Conservation (phyloP, 1,140 invertebrate species). For the Plectrocnemia conspersa region DNA sequence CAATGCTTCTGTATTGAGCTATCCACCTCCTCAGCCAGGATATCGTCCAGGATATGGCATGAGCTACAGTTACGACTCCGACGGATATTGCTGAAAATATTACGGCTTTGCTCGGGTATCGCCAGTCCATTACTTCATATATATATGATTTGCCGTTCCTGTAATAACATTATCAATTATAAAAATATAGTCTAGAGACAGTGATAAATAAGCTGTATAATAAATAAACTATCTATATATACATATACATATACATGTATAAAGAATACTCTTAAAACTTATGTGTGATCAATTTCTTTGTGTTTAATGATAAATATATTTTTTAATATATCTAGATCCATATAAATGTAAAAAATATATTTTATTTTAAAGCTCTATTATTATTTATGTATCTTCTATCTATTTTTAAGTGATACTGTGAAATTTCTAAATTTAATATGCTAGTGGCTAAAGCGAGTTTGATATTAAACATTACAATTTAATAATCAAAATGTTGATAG, state of each 20-base stretch:
- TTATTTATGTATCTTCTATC: too few species aligned
- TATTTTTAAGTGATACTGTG: too few species aligned
- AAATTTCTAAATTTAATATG: too few species aligned
- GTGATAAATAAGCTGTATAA: slow-evolving; percentile 3
- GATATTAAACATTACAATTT: too few species aligned
- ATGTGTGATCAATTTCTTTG: not conserved
- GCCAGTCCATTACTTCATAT: slow-evolving; percentile 67
- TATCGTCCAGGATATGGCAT: slow-evolving; percentile 11
- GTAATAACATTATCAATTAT: slow-evolving; percentile 18
- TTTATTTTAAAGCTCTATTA: too few species aligned
- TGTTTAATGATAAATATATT: too few species aligned
- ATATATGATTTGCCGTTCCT: slow-evolving; percentile 60
- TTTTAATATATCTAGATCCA: too few species aligned
- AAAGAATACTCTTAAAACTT: not conserved
- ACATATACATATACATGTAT: slow-evolving; percentile 14
- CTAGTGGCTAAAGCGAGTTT: too few species aligned
- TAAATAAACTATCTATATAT: not conserved
- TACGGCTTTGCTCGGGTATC: slow-evolving; percentile 37
- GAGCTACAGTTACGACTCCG: not conserved
- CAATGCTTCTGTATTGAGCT: not conserved
- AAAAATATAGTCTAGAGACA: slow-evolving; percentile 6
- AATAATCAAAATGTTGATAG: too few species aligned
- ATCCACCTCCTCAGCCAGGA: slow-evolving; percentile 7
- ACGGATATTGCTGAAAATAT: not conserved
- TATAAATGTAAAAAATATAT: too few species aligned